phyloP scores from a whole-genome alignment of 2,888 invertebrate species.

The Sarcophaga subvicina region DNA sequence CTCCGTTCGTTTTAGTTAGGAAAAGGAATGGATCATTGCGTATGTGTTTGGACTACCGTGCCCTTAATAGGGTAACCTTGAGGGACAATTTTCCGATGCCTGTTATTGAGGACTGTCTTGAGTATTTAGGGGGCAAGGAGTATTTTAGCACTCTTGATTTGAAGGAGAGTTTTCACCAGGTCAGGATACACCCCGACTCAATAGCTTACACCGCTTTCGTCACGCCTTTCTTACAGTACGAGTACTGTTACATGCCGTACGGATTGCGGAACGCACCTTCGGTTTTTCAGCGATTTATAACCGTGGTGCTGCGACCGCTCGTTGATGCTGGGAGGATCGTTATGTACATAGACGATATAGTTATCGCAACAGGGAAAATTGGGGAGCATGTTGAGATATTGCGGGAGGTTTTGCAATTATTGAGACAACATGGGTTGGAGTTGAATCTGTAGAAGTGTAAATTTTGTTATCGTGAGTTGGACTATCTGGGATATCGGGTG shows the following conservation, averaged over 20 bases:
- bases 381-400: slow-evolving; percentile 3
- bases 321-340: neutral
- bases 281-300: too few relatives aligned
- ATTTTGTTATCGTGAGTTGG: slow-evolving; percentile 1
- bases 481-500: slow-evolving; percentile 4
- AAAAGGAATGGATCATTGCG: slow-evolving; percentile 15
- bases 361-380: slow-evolving; percentile 8
- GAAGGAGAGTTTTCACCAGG: slow-evolving; percentile 16
- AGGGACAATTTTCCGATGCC: slow-evolving; percentile 19
- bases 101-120: slow-evolving; percentile 22
- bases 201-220: slow-evolving; percentile 28
- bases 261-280: neutral
- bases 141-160: slow-evolving; percentile 16
- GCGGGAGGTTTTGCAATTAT: neutral
- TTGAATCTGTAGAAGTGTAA: slow-evolving; percentile 30
- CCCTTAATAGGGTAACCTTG: neutral
- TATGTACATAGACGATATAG: slow-evolving; percentile 41
- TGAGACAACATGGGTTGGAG: slow-evolving; percentile 8
- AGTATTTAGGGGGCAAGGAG: slow-evolving; percentile 10
- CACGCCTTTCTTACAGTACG: slow-evolving; percentile 22
- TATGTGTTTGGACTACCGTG: slow-evolving; percentile 27
- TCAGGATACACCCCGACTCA: neutral
- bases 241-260: slow-evolving; percentile 16
- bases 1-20: slow-evolving; percentile 1
- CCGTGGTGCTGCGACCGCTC: too few relatives aligned